phyloP scores from a whole-genome alignment of 2,797 vertebrate genomes.

The Aulostomus chinensis region DNA sequence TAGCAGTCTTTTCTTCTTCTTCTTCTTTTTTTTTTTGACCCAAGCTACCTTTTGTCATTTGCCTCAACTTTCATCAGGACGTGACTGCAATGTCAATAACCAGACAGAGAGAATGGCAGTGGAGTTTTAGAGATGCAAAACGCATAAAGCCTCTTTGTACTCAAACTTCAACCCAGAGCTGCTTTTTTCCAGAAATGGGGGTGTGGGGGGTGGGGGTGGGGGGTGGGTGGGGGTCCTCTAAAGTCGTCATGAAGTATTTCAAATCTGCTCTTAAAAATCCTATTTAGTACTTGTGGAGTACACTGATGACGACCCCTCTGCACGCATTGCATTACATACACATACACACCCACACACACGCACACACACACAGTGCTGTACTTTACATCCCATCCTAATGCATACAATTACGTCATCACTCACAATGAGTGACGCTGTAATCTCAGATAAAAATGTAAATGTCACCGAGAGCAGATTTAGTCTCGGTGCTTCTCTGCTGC shows the following conservation, averaged over 20 bases:
- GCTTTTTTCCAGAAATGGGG: neutral
- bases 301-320: neutral
- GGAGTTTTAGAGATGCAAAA: conserved; percentile 65
- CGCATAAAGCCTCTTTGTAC: conserved; percentile 73
- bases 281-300: too few relatives aligned
- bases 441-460: conserved; percentile 63
- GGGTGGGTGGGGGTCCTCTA: too few relatives aligned
- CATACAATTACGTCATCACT: conserved; percentile 5
- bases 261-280: too few relatives aligned
- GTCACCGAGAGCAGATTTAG: conserved; percentile 43
- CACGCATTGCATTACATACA: too few relatives aligned
- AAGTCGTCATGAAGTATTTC: too few relatives aligned
- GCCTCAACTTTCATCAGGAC: conserved; percentile 80
- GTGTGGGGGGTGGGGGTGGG: too few relatives aligned
- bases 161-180: conserved; percentile 59
- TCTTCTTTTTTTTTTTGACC: conserved; percentile 30
- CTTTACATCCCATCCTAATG: neutral
- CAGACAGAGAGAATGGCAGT: conserved; percentile 52
- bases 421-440: conserved; percentile 25
- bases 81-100: conserved; percentile 79
- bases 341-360: too few relatives aligned
- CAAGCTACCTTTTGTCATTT: conserved; percentile 57
- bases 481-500: conserved; percentile 16
- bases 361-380: too few relatives aligned
- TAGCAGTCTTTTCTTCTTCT: neutral